Percentiles rank a stretch among this genome's conserved stretches.
phyloP scores from a whole-genome alignment of 2,888 invertebrate genomes.

The Lampropteryx suffumata region DNA sequence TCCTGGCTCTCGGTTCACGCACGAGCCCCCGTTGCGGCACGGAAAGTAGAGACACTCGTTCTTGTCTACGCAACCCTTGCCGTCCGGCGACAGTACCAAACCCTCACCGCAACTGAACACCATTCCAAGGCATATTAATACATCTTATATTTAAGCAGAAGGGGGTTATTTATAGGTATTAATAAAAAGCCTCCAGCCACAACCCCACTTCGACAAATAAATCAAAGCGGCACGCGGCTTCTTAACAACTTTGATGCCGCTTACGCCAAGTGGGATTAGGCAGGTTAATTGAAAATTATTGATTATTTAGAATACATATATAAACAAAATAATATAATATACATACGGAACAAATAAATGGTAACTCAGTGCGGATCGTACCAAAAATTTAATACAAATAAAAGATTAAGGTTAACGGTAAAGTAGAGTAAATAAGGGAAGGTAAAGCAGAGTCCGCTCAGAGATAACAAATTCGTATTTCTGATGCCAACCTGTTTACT shows the following conservation, averaged over 20 bases:
- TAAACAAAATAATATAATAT: conserved; percentile 12
- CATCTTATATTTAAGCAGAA: conserved; percentile 29
- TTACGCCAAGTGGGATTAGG: conserved; percentile 4
- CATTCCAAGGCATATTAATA: conserved; percentile 55
- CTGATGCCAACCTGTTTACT: conserved; percentile 9
- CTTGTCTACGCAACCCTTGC: conserved; percentile 96
- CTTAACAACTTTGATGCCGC: not conserved
- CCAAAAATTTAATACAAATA: conserved; percentile 28
- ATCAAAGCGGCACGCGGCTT: not conserved
- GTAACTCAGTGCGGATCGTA: conserved; percentile 65
- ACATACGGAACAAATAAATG: conserved; percentile 26
- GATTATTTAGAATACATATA: not conserved
- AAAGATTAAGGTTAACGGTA: not conserved
- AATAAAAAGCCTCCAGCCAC: conserved; percentile 15
- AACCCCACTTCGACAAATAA: conserved; percentile 1
- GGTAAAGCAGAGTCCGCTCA: conserved; percentile 2
- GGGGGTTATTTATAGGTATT: not conserved
- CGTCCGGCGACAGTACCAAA: conserved; percentile 93
- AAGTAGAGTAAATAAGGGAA: conserved; percentile 17
- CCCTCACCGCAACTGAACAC: conserved; percentile 95
- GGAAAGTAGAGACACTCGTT: conserved; percentile 97
- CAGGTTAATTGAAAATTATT: conserved; percentile 1
- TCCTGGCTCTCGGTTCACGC: conserved; percentile 95
- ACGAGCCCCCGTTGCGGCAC: conserved; percentile 95
- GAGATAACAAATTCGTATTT: conserved; percentile 8